Conservation (phyloP, 2,113 vertebrate genomes). For the Onychostoma macrolepis region DNA sequence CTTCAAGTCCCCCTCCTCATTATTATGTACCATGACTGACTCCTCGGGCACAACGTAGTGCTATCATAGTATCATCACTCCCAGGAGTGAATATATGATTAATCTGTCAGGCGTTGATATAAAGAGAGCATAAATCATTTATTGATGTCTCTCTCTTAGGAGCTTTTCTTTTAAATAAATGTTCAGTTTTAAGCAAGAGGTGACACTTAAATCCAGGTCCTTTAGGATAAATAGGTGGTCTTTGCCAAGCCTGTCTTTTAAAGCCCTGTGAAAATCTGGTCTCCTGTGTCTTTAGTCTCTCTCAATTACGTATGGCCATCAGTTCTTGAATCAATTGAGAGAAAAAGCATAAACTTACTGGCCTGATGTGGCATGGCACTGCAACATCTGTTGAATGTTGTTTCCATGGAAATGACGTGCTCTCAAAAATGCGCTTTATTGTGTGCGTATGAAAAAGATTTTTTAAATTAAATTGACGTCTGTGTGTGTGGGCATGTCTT, state of each 20-base stretch:
- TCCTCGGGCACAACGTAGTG: conserved; percentile 8
- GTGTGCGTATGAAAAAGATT: background rate
- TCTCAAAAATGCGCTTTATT: conserved; percentile 36
- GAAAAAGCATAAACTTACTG: conserved; percentile 51
- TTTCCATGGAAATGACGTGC: conserved; percentile 62
- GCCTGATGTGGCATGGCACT: conserved; percentile 45
- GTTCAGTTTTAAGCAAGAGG: conserved; percentile 28
- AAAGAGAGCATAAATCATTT: conserved; percentile 58
- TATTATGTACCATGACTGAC: conserved; percentile 27
- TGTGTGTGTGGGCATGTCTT: conserved; percentile 19
- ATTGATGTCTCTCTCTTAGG: conserved; percentile 48
- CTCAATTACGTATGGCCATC: conserved; percentile 65
- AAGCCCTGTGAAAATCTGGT: conserved; percentile 24
- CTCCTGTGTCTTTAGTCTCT: conserved; percentile 27
- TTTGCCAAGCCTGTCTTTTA: conserved; percentile 11
- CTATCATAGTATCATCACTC: conserved; percentile 39
- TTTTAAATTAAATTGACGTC: conserved; percentile 22
- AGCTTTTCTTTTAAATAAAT: conserved; percentile 50
- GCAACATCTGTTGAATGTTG: conserved; percentile 57
- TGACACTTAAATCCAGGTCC: conserved; percentile 11
- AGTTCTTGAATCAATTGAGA: conserved; percentile 61
- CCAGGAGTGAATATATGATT: conserved; percentile 58
- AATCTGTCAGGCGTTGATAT: conserved; percentile 55
- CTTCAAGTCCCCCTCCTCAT: background rate
- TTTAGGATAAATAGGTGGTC: conserved; percentile 23